phyloP scores from a whole-genome alignment of 2,797 vertebrate genomes.

The Momotus momota region DNA sequence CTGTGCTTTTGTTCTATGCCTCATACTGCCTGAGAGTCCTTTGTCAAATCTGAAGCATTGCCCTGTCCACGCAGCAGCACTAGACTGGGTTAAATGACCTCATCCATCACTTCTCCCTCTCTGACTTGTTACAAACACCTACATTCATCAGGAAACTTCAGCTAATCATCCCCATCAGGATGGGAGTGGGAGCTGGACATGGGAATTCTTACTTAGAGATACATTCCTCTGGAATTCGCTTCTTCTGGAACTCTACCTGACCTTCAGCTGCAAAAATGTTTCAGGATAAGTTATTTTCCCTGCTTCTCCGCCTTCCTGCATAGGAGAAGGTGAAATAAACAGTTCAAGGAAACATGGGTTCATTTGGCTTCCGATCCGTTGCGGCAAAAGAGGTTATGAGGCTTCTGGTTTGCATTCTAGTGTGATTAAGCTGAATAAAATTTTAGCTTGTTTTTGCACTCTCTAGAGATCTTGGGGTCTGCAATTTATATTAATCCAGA shows the following conservation, averaged over 20 bases:
- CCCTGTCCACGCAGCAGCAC: not conserved
- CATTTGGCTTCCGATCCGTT: not conserved
- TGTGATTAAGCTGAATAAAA: conserved; percentile 32
- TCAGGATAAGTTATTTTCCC: conserved; percentile 35
- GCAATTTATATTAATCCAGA: conserved; percentile 38
- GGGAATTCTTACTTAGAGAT: conserved; percentile 35
- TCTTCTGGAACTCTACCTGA: conserved; percentile 56
- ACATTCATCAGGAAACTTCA: conserved; percentile 38
- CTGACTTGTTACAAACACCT: conserved; percentile 19
- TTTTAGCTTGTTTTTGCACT: conserved; percentile 34
- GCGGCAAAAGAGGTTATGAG: not conserved
- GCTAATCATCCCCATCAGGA: conserved; percentile 41
- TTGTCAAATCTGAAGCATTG: not conserved
- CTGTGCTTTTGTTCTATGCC: not conserved
- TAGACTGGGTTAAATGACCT: not conserved
- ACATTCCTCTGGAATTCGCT: conserved; percentile 28
- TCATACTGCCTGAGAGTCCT: not conserved
- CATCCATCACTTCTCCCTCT: conserved; percentile 13
- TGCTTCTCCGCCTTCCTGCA: not conserved
- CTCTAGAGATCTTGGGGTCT: conserved; percentile 35
- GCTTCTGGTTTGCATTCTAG: conserved; percentile 17
- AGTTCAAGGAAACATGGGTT: not conserved
- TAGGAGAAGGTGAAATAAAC: conserved; percentile 18
- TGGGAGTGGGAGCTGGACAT: conserved; percentile 48
- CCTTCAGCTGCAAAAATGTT: conserved; percentile 56